Evolutionary conservation across 2,113 vertebrate species (phyloP), one percentile per base, ranked within the genome.

Genomic region (Microtus montanus): DNA sequence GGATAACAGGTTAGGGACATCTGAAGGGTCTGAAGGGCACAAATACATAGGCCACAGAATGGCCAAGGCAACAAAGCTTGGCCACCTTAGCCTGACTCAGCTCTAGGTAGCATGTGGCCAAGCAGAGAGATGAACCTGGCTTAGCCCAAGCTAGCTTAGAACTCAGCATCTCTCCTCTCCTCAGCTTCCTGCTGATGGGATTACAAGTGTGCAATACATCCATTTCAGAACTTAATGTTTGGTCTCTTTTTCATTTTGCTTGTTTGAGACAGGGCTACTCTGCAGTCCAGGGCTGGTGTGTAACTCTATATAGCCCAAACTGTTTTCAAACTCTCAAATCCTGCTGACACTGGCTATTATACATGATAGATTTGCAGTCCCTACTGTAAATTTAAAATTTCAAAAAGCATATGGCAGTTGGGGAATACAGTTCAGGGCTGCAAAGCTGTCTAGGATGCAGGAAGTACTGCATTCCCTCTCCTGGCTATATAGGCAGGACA

Each of bases 351-450:
- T 38, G 70, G 22, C 8, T 15, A 73, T 68, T 35, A 75, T 70
- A 87, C 9, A 22, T 66, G 49, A 52, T 52, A 66, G 20, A 92
- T 83, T 96, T 95, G 38, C 63, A 85, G 49, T 41, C 93, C 93
- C 89, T 44, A 94, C 68, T 74, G 15, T 85, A 87, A 87, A 54
- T 95, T 95, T 35, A 52, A 35, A 49, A 38, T 17, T 87, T 64
- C 33, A 61, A 49, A 38, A 90, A 13, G 66, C 11, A 41, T 52
- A 66, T 1, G 1, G 7, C 22, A 33, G 8, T 49, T 30, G 35
- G 38, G 66, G 15, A 52, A 24, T 38, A 70, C 19, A 74, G 68
- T n/a, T 75, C 8, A 66, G 19, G 7, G 38, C 12, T 9, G 47
- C 44, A 47, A 47, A 19, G 35, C 38, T 78, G 38, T 44, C 54